Base-by-base conservation (phyloP, 2,888 invertebrate species). In the Palloptera scutellata region DNA sequence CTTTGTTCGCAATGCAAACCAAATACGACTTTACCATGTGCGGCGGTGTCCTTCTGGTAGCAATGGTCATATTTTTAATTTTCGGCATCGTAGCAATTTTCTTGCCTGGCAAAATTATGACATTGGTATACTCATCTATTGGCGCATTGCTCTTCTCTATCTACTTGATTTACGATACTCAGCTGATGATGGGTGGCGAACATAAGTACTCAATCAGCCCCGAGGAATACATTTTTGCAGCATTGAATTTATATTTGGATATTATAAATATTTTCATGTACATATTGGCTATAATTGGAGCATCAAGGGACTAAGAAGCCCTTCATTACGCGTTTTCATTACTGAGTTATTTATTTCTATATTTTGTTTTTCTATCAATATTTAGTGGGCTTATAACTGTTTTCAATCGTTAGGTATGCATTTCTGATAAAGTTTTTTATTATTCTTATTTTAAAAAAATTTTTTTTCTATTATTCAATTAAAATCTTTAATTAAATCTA, bases 201-300 rank as follows among this genome's bases (percentile, higher is more conserved):
- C 97, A 97, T 86, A 94, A 94, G 84, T 95, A 93, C 86, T 88
- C 92, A 65, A 89, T 97, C 72, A 95, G 95, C 0, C 96, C 96
- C 0, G 96, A 97, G 83, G 97, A 97, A 79, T 97, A 97, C 84
- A 93, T 97, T 76, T 97, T 97, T 82, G 97, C 96, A 0, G 93
- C 96, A 0, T 88, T 97, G 61, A 96, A 92, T 83, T 87, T 97
- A 0, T 97, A 97, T 78, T 85, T 97, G 76, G 97, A 97, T 82
- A 90, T 97, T 73, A 87, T 96, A 77, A 94, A 96, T 82, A 92
- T 97, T 76, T 97, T 97, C 88, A 83, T 95, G 76, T 94, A 93
- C 85, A 92, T 97, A 75, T 88, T 96, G 67, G 69, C 78, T 67
- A 79, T 83, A 60, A 79, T 83, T 65, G 84, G 83, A 1, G 74